These are phyloP conservation scores for Chelonoidis abingdonii DNA, from an alignment of 2,113 vertebrate species.

Conservation along the genomic window DNA sequence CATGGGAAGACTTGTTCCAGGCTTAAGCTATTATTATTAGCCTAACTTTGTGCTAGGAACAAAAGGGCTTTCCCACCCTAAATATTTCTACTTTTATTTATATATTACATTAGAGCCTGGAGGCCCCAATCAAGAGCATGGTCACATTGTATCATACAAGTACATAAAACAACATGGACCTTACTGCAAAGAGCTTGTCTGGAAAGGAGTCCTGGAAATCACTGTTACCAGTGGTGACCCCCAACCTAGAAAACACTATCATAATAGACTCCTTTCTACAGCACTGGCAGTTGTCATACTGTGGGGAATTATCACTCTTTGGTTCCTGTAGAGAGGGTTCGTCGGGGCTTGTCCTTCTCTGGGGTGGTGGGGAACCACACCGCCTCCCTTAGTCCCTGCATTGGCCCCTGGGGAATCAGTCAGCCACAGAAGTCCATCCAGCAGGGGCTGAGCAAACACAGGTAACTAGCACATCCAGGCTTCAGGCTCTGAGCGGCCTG, in stretches of 20 bases:
- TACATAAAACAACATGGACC: background rate
- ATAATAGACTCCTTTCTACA: background rate
- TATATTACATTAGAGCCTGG: background rate
- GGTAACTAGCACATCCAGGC: too few relatives aligned
- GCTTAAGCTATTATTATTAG: background rate
- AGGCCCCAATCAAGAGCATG: background rate
- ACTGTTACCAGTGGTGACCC: background rate
- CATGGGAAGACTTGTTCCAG: background rate
- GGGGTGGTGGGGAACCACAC: too few relatives aligned
- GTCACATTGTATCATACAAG: background rate
- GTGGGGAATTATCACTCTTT: background rate
- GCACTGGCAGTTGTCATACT: background rate
- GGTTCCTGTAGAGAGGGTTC: background rate
- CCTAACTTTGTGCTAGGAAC: background rate
- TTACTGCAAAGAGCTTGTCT: background rate
- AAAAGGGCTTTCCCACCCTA: background rate
- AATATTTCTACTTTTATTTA: background rate
- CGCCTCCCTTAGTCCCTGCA: too few relatives aligned
- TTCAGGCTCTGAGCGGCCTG: too few relatives aligned
- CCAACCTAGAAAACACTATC: background rate
- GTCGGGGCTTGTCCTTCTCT: too few relatives aligned
- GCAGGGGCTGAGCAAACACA: too few relatives aligned
- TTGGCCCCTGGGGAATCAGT: too few relatives aligned
- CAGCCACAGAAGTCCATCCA: too few relatives aligned
- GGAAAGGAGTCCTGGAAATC: background rate